phyloP scores from a whole-genome alignment of 2,888 invertebrate genomes.

The Melanostoma mellinum region DNA sequence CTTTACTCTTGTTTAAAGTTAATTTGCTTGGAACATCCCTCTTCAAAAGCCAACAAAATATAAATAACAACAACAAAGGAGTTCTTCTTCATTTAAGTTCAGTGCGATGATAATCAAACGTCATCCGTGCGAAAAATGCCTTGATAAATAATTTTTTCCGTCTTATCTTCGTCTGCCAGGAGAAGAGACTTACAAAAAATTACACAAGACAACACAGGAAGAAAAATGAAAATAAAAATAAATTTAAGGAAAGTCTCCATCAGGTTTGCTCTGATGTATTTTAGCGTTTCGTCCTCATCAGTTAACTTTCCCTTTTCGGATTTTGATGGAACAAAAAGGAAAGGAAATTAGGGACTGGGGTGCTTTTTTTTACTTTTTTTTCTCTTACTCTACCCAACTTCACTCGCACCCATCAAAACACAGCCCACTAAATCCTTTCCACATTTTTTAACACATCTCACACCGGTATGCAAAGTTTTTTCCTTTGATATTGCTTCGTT shows the following conservation, averaged over 20 bases:
- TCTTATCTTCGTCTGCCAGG: conserved; percentile 67
- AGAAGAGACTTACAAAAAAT: conserved; percentile 12
- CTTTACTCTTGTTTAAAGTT: conserved; percentile 46
- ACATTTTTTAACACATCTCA: conserved; percentile 43
- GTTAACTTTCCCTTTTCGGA: conserved; percentile 11
- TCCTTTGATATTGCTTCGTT: conserved; percentile 69
- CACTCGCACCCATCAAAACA: conserved; percentile 20
- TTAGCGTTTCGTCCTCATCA: conserved; percentile 2
- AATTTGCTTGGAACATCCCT: conserved; percentile 47
- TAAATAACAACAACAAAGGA: conserved; percentile 45
- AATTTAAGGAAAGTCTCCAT: conserved; percentile 46
- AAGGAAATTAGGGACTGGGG: conserved; percentile 46
- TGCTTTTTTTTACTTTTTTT: background rate
- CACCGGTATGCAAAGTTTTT: conserved; percentile 43
- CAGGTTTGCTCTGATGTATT: conserved; percentile 37
- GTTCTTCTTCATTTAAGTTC: conserved; percentile 56
- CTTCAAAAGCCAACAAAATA: conserved; percentile 17
- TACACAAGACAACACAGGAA: background rate
- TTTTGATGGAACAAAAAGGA: conserved; percentile 26
- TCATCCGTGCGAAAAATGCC: conserved; percentile 72
- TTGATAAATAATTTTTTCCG: conserved; percentile 60
- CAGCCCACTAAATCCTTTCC: conserved; percentile 45
- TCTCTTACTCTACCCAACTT: background rate
- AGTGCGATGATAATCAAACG: conserved; percentile 65
- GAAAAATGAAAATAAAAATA: conserved; percentile 34